Evolutionary conservation across 2,888 invertebrate genomes (phyloP), one percentile per base, ranked within the genome.

Genomic region (Philaethria dido): DNA sequence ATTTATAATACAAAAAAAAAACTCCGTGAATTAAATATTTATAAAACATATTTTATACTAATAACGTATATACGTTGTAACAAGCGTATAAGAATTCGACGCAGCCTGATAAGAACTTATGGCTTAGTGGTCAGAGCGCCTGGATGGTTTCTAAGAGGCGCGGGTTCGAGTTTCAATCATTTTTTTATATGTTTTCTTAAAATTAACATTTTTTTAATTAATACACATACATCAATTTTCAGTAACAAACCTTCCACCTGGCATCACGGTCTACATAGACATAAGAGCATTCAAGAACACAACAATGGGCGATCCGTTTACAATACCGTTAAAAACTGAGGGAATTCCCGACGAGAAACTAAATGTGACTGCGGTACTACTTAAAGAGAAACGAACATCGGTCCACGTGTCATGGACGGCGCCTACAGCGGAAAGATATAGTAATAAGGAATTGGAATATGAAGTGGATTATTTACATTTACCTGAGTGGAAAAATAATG

Each of bases 391-490:
- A 48, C 93, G 94, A 0, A 95, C 95, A 0, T 86, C 94, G 0
- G 95, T 96, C 0, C 93, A 94, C 72, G 77, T 97, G 16, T 87
- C 86, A 9, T 97, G 97, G 97, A 87, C 93, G 14, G 90, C 93
- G 9, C 95, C 96, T 0, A 91, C 91, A 22, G 93, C 92, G 45
- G 85, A 88, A 0, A 85, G 93, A n/a, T 95, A 90, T 59, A 84
- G 83, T 71, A 80, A 79, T 29, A 84, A 83, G 61, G 79, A 84
- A 11, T 45, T 90, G n/a, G 76, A 88, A 4, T 97, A 97, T 79
- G 96, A 95, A 20, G 92, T 97, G 48, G 95, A 96, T 81, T 97
- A 96, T 77, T 95, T 95, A 79, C 74, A 93, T 89, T 77, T 84
- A 59, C 77, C 83, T 61, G 81, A 78, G 22, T 72, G 71, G 69